These are phyloP conservation scores for Calyptomena viridis DNA, from an alignment of 2,113 vertebrate species.

Conservation along the genomic window DNA sequence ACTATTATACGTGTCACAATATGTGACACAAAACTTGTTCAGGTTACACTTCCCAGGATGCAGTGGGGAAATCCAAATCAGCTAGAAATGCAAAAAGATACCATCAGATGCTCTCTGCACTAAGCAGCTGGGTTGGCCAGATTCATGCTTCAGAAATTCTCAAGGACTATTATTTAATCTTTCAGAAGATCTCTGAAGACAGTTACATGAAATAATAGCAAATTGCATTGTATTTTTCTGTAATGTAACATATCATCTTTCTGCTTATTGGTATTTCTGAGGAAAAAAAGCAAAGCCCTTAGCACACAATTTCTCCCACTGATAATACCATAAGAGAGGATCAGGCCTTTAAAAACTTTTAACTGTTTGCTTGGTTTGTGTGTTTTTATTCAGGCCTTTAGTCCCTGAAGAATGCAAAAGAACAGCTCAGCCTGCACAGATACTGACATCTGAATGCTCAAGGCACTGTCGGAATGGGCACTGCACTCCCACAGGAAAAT, in stretches of 20 bases:
- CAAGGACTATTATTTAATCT: not conserved
- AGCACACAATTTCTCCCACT: not conserved
- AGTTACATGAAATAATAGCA: not conserved
- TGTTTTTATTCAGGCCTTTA: constrained; percentile 79
- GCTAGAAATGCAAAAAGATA: not conserved
- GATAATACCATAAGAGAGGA: not conserved
- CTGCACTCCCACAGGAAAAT: constrained; percentile 91
- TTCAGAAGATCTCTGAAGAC: not conserved
- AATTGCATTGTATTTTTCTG: not conserved
- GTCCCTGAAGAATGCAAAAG: constrained; percentile 93
- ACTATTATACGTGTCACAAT: not conserved
- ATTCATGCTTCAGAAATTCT: not conserved
- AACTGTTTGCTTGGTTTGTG: not conserved
- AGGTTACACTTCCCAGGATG: not conserved
- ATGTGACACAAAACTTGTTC: not conserved
- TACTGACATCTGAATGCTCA: constrained; percentile 89
- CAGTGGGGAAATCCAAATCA: not conserved
- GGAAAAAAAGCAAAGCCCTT: not conserved
- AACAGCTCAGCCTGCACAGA: constrained; percentile 82
- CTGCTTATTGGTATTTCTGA: not conserved
- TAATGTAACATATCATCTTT: not conserved
- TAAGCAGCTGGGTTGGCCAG: not conserved
- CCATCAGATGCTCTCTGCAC: not conserved
- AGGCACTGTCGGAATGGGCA: constrained; percentile 92
- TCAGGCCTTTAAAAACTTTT: not conserved